Conservation (phyloP, 2,888 invertebrate species). For the Xestia sexstrigata region DNA sequence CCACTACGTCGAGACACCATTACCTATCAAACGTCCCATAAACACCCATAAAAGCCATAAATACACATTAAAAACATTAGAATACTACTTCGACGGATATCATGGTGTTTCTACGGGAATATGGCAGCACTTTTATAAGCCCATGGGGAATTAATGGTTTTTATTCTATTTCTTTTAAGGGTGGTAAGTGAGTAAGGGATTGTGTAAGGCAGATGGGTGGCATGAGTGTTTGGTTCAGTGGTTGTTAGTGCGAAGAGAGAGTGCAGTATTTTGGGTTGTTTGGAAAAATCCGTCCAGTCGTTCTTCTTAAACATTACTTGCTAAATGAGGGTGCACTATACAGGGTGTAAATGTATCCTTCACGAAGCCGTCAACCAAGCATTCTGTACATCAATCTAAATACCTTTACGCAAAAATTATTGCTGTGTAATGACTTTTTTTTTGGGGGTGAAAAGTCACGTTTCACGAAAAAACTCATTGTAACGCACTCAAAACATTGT, state of each 20-base stretch:
- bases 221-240: background rate
- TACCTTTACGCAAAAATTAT: no score
- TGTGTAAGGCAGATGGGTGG: background rate
- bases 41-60: slow-evolving; percentile 78
- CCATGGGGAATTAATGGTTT: slow-evolving; percentile 40
- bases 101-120: slow-evolving; percentile 42
- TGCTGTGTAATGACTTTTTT: no score
- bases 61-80: slow-evolving; percentile 82
- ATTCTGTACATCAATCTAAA: no score
- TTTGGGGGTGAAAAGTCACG: no score
- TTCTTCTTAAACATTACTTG: no score
- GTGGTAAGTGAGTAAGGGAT: background rate
- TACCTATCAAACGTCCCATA: slow-evolving; percentile 75
- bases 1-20: slow-evolving; percentile 68
- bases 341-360: no score
- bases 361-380: no score
- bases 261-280: background rate
- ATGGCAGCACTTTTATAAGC: slow-evolving; percentile 57
- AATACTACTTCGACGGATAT: slow-evolving; percentile 63
- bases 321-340: background rate
- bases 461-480: no score
- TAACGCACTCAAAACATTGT: no score
- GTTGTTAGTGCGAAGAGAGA: background rate
- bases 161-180: slow-evolving; percentile 25
- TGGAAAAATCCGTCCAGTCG: background rate